Conservation (phyloP, 2,797 vertebrate species). For the Urophycis tenuis region DNA sequence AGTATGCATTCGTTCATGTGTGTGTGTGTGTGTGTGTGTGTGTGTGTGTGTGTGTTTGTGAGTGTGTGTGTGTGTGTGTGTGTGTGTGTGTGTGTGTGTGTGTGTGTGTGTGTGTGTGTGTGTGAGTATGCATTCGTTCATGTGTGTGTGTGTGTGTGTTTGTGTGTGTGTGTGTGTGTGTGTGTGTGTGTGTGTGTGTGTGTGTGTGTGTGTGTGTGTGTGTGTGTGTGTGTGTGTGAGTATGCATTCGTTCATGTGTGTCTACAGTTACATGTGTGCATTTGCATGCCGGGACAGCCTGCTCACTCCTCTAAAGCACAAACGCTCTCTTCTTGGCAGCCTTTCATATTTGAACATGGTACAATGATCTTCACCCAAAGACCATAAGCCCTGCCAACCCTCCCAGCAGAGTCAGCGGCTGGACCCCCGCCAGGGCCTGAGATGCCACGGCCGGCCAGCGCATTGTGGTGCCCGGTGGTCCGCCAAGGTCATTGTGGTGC, state of each 20-base stretch:
- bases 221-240: slow-evolving; percentile 27
- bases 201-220: slow-evolving; percentile 10
- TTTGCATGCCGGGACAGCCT: background rate
- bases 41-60: too few species aligned
- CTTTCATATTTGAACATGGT: slow-evolving; percentile 46
- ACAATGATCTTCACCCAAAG: slow-evolving; percentile 59
- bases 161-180: background rate
- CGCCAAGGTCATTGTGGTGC: slow-evolving; percentile 39
- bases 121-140: background rate
- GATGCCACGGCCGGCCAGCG: slow-evolving; percentile 25
- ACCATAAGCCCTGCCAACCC: slow-evolving; percentile 54
- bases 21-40: too few species aligned
- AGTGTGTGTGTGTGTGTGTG: too few species aligned
- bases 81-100: background rate
- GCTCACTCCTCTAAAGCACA: slow-evolving; percentile 10
- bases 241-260: slow-evolving; percentile 10
- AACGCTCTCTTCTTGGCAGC: slow-evolving; percentile 51
- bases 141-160: background rate
- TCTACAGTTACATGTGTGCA: background rate
- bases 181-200: background rate
- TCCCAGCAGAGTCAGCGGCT: slow-evolving; percentile 40
- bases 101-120: background rate
- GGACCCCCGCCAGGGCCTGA: slow-evolving; percentile 42
- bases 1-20: too few species aligned
- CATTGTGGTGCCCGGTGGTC: slow-evolving; percentile 32